phyloP scores from a whole-genome alignment of 2,888 invertebrate genomes.

The Dryobotodes eremita region DNA sequence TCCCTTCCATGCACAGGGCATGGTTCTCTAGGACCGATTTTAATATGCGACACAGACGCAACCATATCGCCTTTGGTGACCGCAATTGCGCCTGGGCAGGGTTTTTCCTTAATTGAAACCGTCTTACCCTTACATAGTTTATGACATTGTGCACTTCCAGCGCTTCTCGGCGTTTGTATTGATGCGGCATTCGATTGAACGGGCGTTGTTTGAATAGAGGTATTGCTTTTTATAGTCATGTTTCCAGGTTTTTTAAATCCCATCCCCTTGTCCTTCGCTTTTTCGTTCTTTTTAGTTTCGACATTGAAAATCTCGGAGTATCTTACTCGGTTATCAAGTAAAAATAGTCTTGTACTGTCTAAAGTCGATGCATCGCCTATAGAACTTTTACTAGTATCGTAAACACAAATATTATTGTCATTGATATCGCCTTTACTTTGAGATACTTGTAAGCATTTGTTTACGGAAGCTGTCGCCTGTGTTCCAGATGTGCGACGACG shows the following conservation, averaged over 20 bases:
- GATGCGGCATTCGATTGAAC: conserved; percentile 35
- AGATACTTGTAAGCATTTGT: conserved; percentile 85
- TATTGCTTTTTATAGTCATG: background rate
- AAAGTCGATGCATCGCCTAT: conserved; percentile 66
- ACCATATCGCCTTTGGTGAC: conserved; percentile 78
- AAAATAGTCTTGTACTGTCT: conserved; percentile 52
- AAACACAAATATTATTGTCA: conserved; percentile 4
- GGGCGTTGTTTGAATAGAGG: background rate
- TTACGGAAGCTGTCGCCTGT: conserved; percentile 87
- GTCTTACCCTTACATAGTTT: conserved; percentile 65
- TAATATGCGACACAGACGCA: conserved; percentile 84
- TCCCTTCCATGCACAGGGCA: conserved; percentile 81
- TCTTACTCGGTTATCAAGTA: conserved; percentile 54
- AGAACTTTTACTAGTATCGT: conserved; percentile 62
- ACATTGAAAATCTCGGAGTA: conserved; percentile 82
- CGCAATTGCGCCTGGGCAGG: conserved; percentile 71
- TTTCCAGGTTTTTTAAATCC: conserved; percentile 66
- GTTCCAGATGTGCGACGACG: conserved; percentile 77
- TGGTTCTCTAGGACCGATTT: conserved; percentile 79
- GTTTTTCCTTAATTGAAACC: conserved; percentile 79
- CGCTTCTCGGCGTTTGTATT: conserved; percentile 57
- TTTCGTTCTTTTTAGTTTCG: conserved; percentile 73
- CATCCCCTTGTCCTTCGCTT: conserved; percentile 78
- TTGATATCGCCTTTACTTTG: conserved; percentile 31
- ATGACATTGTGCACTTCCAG: conserved; percentile 71